Base-by-base conservation (phyloP, 2,888 invertebrate species). In the Limnephilus auricula region DNA sequence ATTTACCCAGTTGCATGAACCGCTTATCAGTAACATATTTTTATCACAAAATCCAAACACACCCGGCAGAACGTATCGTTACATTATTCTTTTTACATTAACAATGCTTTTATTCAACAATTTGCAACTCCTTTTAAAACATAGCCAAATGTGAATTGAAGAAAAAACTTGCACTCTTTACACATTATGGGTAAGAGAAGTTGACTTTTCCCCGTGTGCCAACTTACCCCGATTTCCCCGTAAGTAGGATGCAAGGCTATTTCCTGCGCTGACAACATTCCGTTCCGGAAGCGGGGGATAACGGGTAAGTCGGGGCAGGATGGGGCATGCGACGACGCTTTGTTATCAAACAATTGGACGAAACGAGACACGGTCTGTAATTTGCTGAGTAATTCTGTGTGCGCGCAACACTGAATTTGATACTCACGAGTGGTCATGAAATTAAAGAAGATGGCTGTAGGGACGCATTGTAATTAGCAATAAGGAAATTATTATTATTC, bases 261-360 rank as follows among this genome's bases (percentile, higher is more conserved):
- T 85, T 85, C 45, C 85, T 45, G 10, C 40, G n/a, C 85, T 85
- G 85, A 40, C 45, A 85, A 85, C 85, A 37, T 85, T 45, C 40
- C 82, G 25, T 18, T 40, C 85, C 45, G 85, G 85, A 85, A 40
- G 45, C 6, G 12, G 40, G 40, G 37, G 40, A 40, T 9, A 85
- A 9, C n/a, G 40, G 45, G 85, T 9, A 40, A 30, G 13, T 13
- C 37, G 85, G 30, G 34, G 45, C 32, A 40, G 85, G 85, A 40
- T n/a, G 40, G 85, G 30, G 40, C 45, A 40, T 2, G 45, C 40
- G 40, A 45, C 85, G 40, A n/a, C 40, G 45, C 85, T 85, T 85
- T 85, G 45, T 85, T 85, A 40, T 85, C 85, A 40, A 85, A 85
- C 85, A 85, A 85, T 40, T 85, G 85, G 85, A 40, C 40, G 40